phyloP scores from a whole-genome alignment of 2,888 invertebrate genomes.

The Cephus runcator region DNA sequence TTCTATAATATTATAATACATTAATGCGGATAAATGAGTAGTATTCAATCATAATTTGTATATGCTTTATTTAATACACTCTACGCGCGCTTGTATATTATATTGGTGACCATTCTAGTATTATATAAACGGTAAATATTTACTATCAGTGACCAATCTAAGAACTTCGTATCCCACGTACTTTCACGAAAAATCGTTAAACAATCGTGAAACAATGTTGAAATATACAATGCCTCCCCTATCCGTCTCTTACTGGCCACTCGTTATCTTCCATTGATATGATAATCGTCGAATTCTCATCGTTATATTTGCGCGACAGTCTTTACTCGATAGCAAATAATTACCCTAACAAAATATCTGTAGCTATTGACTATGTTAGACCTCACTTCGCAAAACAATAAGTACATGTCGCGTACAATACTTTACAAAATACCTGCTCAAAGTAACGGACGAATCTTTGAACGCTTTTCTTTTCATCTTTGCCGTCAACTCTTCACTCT shows the following conservation, averaged over 20 bases:
- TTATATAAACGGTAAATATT: constrained; percentile 17
- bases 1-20: not conserved
- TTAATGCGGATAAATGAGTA: not conserved
- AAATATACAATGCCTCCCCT: not conserved
- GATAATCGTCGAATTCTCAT: constrained; percentile 7
- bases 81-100: constrained; percentile 35
- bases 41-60: constrained; percentile 23
- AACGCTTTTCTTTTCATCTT: not conserved
- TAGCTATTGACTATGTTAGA: constrained; percentile 40
- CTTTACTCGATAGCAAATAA: constrained; percentile 41
- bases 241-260: not conserved
- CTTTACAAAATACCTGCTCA: constrained; percentile 27
- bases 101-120: constrained; percentile 7
- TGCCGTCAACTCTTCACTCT: not conserved
- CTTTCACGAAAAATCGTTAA: not conserved
- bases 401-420: constrained; percentile 22
- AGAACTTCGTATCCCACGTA: not conserved
- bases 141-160: not conserved
- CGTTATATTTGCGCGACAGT: constrained; percentile 11
- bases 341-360: constrained; percentile 41
- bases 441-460: constrained; percentile 13
- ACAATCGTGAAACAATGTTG: not conserved
- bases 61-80: constrained; percentile 48
- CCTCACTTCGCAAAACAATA: constrained; percentile 36
- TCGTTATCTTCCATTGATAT: constrained; percentile 6